Conservation (phyloP, 2,797 vertebrate species). For the Pelochelys cantorii region DNA sequence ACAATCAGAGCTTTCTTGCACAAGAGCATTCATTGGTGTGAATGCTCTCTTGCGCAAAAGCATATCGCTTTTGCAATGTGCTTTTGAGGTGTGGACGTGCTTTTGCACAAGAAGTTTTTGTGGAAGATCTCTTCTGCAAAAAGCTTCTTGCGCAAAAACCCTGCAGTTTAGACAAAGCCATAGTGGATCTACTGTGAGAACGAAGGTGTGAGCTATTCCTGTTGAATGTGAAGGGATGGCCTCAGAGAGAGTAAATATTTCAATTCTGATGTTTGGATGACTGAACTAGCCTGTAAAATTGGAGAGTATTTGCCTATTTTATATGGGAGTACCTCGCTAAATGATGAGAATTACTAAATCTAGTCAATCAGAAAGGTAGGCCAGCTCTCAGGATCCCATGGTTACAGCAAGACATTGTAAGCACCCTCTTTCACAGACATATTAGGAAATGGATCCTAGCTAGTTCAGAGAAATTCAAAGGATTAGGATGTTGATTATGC, state of each 20-base stretch:
- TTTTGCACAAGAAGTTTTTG: too few relatives aligned
- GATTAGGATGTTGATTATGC: slow-evolving; percentile 23
- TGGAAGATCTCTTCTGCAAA: too few relatives aligned
- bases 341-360: slow-evolving; percentile 2
- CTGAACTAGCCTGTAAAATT: neutral
- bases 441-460: neutral
- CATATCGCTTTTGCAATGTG: too few relatives aligned
- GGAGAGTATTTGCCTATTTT: slow-evolving; percentile 22
- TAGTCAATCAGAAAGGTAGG: slow-evolving; percentile 8
- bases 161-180: too few relatives aligned
- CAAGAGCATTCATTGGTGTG: too few relatives aligned
- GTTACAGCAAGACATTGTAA: neutral
- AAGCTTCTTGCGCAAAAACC: too few relatives aligned
- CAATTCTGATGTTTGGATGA: neutral
- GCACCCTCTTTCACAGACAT: neutral
- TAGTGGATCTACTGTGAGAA: neutral
- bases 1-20: too few relatives aligned
- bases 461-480: neutral
- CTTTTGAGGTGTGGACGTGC: too few relatives aligned
- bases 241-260: neutral
- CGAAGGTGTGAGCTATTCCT: neutral
- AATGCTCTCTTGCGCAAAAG: too few relatives aligned
- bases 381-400: neutral
- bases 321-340: neutral
- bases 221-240: neutral